Conservation (phyloP, 2,797 vertebrate genomes). For the Aldrovandia affinis region DNA sequence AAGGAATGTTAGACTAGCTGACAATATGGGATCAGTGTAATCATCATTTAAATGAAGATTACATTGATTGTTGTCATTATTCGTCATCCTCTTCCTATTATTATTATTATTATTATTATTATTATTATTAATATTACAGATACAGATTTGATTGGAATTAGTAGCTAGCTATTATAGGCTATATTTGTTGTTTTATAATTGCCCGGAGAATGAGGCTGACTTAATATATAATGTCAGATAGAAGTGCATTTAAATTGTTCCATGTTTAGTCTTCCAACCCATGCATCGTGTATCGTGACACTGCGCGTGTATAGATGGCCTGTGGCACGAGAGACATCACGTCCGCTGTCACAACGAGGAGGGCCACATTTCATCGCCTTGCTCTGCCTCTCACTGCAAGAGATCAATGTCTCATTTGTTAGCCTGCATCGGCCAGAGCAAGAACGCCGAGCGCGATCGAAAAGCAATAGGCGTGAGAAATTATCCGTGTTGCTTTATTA, state of each 20-base stretch:
- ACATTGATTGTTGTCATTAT: background rate
- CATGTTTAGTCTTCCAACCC: background rate
- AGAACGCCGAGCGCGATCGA: background rate
- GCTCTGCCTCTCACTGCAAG: background rate
- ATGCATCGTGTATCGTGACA: background rate
- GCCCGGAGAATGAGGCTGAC: too few relatives aligned
- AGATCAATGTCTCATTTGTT: conserved; percentile 3
- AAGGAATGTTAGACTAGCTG: background rate
- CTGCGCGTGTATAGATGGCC: background rate
- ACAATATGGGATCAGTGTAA: background rate
- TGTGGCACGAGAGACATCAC: background rate
- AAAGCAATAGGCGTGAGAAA: background rate
- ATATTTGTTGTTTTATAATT: background rate
- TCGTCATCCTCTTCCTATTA: background rate
- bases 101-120: background rate
- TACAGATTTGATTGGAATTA: background rate
- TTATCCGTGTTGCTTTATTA: background rate
- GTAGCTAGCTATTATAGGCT: too few relatives aligned
- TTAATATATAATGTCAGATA: too few relatives aligned
- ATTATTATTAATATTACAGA: background rate
- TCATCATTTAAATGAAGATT: background rate
- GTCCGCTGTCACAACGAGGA: background rate
- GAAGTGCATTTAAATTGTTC: too few relatives aligned
- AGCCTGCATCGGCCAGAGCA: background rate
- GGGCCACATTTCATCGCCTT: background rate